Base-by-base conservation (phyloP, 1,140 invertebrate species). In the Oryctes rhinoceros region DNA sequence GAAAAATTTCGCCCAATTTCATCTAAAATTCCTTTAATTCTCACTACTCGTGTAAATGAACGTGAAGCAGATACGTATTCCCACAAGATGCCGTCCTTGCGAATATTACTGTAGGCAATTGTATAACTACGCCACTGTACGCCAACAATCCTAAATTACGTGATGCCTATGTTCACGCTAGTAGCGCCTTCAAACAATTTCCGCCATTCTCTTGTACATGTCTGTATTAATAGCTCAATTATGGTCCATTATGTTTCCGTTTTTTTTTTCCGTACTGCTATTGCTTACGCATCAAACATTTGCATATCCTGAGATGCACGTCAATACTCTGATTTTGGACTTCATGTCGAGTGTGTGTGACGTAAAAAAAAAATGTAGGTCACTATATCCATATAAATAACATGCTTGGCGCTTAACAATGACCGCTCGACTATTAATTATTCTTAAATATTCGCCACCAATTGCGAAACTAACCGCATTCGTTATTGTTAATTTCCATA, bases 401-500 rank as follows among this genome's bases (percentile, higher is more conserved):
- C 15, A 20, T 59, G 18, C 18, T 18, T 18, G 18, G 18, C 53
- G 53, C 18, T 18, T 59, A 59, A n/a, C 53, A 59, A 59, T 59
- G n/a, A 7, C 53, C 18, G n/a, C n/a, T 53, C 9, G 4, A 18
- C 3, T 18, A 59, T 59, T 59, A 59, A n/a, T 59, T 59, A 18
- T 18, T 6, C 18, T n/a, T 4, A 5, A 59, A 59, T 59, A 59
- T 18, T 18, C 53, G n/a, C 53, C 53, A 59, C 53, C 53, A n/a
- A 59, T 0, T 59, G n/a, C 53, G 5, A 44, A 44, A 44, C 39
- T 13, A 53, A n/a, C 13, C 49, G 49, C 49, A 53, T 53, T 59
- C 6, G 53, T 59, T 6, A 59, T 59, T n/a, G 53, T 59, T 59
- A n/a, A 59, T 59, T 59, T n/a, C n/a, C 53, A 59, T 59, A n/a